Conservation (phyloP, 2,888 invertebrate species). For the Anagyrus pseudococci region DNA sequence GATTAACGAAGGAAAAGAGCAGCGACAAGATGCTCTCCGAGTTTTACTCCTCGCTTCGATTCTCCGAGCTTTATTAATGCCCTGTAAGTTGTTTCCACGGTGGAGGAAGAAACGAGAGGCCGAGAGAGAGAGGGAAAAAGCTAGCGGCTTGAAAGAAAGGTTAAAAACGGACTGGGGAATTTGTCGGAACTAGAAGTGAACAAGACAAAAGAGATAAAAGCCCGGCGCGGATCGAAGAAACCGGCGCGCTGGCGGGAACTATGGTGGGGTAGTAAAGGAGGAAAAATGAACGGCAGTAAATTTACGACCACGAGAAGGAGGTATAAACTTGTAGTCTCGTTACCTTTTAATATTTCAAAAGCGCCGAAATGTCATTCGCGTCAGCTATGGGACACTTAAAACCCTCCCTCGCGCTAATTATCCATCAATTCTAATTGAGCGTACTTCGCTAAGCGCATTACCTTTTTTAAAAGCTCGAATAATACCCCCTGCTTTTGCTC, state of each 20-base stretch:
- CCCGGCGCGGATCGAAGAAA: background rate
- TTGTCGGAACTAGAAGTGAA: slow-evolving; percentile 13
- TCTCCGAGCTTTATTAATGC: slow-evolving; percentile 30
- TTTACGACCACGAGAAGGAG: slow-evolving; percentile 1
- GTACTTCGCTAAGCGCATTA: too few species aligned
- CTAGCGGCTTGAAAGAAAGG: slow-evolving; percentile 10
- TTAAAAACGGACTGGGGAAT: slow-evolving; percentile 11
- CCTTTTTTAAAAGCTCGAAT: too few species aligned
- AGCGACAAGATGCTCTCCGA: slow-evolving; percentile 17
- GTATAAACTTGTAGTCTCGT: too few species aligned
- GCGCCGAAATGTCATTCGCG: too few species aligned
- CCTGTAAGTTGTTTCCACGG: slow-evolving; percentile 27
- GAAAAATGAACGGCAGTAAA: background rate
- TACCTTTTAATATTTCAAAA: too few species aligned
- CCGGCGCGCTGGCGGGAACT: background rate
- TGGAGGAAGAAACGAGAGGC: too few species aligned
- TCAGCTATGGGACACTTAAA: too few species aligned
- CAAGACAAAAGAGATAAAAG: background rate
- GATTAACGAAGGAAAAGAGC: slow-evolving; percentile 28
- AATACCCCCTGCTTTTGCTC: too few species aligned
- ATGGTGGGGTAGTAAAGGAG: too few species aligned
- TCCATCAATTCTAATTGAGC: too few species aligned
- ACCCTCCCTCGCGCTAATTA: too few species aligned
- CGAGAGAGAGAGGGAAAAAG: too few species aligned
- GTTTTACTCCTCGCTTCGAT: slow-evolving; percentile 15